Evolutionary conservation across 2,113 vertebrate genomes (phyloP), one percentile per base, ranked within the genome.

Genomic region (Trematomus loennbergii): DNA sequence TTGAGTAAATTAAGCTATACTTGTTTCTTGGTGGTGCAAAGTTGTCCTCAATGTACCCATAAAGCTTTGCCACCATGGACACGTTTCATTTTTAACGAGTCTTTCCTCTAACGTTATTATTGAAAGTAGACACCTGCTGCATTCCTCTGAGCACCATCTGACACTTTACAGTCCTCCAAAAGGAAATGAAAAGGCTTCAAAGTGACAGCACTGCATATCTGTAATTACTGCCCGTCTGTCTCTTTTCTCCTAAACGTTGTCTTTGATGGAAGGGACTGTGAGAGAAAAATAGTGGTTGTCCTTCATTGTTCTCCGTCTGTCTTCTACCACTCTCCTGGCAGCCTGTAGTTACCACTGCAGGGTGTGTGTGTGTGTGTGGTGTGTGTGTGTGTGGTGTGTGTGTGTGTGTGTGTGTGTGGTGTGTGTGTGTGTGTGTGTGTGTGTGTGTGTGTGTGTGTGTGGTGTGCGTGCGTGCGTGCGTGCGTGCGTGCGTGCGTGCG

Each of bases 161-260:
- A 57, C 1, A 54, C 55, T 48, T 69, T 3, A 9, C 11, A 71
- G 49, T 55, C 22, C 8, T 8, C 22, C 53, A 52, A 60, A 25
- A 70, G 11, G 54, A 46, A 5, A 16, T n/a, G 48, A 76, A 5
- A 1, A 71, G 22, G 29, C 64, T 22, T 77, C 68, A 3, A 0
- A 15, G 22, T 36, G 80, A 59, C 72, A 49, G 76, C 12, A 5
- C 3, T 61, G 59, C 59, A 1, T 0, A 0, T 75, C 36, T 53
- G 15, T 80, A 82, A 80, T 82, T 17, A 25, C 55, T 48, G 59
- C 75, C n/a, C 12, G 58, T 74, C 58, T 62, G 25, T n/a, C 18
- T 46, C 77, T 52, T 57, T 0, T 52, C 57, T 87, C 53, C 9
- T 15, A 9, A 2, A n/a, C 0, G 12, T 66, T 71, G 15, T 18